Conservation (phyloP, 2,113 vertebrate genomes). For the Morone saxatilis region DNA sequence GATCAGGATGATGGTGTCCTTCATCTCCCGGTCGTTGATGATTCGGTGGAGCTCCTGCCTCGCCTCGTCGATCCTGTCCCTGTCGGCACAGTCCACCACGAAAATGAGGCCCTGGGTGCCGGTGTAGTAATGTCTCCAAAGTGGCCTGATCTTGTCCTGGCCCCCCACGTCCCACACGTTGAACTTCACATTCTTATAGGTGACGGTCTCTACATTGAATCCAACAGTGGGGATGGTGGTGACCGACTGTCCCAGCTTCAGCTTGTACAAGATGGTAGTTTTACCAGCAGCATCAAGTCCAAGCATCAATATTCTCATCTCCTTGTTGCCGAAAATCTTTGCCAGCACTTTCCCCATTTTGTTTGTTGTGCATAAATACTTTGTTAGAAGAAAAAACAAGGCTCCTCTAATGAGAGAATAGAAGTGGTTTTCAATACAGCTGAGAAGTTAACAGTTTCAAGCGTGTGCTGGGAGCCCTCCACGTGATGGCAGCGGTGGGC, state of each 20-base stretch:
- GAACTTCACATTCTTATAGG: constrained; percentile 99
- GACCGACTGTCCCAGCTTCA: constrained; percentile 98
- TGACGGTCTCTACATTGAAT: constrained; percentile 99
- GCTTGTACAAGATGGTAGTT: constrained; percentile 98
- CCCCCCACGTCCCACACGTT: constrained; percentile 99
- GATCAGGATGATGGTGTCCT: constrained; percentile 98
- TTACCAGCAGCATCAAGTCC: constrained; percentile 98
- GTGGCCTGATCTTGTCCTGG: constrained; percentile 98
- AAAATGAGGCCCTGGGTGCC: constrained; percentile 99
- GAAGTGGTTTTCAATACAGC: constrained; percentile 2
- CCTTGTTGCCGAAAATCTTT: constrained; percentile 99
- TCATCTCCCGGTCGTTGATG: constrained; percentile 99
- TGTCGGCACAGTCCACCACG: constrained; percentile 98
- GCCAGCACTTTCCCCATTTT: constrained; percentile 98
- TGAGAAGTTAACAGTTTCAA: constrained; percentile 27
- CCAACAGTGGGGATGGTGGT: constrained; percentile 98
- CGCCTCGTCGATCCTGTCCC: constrained; percentile 97
- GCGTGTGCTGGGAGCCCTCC: constrained; percentile 40
- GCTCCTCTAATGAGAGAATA: constrained; percentile 36
- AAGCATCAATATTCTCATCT: constrained; percentile 99
- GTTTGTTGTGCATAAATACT: constrained; percentile 85
- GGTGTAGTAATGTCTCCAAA: constrained; percentile 99
- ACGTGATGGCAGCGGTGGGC: constrained; percentile 65
- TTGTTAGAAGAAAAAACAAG: constrained; percentile 26
- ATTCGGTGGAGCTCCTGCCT: constrained; percentile 98